phyloP scores from a whole-genome alignment of 2,888 invertebrate genomes.

The Chrysina gloriosa region DNA sequence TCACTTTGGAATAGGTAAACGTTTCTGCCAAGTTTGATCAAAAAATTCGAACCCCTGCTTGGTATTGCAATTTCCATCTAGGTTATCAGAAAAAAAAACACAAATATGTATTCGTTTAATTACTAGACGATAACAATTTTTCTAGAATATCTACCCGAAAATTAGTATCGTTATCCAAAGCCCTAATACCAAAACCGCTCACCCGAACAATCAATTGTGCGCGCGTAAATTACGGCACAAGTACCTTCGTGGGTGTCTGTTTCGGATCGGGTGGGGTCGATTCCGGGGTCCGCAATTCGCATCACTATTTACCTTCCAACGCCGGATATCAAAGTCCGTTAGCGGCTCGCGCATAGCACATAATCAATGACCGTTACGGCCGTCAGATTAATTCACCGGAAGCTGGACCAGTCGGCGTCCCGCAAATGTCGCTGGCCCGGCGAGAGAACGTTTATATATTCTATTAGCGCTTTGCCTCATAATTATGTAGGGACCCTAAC shows the following conservation, averaged over 20 bases:
- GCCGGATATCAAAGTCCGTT: slow-evolving; percentile 52
- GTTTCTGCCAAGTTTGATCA: no score
- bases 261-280: slow-evolving; percentile 31
- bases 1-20: no score
- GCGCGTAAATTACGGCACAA: slow-evolving; percentile 12
- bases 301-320: slow-evolving; percentile 41
- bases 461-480: slow-evolving; percentile 41
- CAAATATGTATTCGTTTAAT: no score
- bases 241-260: slow-evolving; percentile 5
- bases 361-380: slow-evolving; percentile 61
- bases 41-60: no score
- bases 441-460: slow-evolving; percentile 38
- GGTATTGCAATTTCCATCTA: no score
- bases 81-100: no score
- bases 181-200: no score
- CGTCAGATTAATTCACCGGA: slow-evolving; percentile 60
- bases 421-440: slow-evolving; percentile 46
- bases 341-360: slow-evolving; percentile 52
- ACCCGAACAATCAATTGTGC: slow-evolving; percentile 22
- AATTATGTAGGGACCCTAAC: slow-evolving; percentile 26
- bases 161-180: no score
- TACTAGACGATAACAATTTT: no score
- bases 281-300: slow-evolving; percentile 29
- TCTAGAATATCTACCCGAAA: no score
- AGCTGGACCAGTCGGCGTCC: slow-evolving; percentile 56